A percentile compares a stretch with the other conserved stretches of the same genome.
Conservation (phyloP, 2,888 invertebrate species). For the Cheilosia variabilis region DNA sequence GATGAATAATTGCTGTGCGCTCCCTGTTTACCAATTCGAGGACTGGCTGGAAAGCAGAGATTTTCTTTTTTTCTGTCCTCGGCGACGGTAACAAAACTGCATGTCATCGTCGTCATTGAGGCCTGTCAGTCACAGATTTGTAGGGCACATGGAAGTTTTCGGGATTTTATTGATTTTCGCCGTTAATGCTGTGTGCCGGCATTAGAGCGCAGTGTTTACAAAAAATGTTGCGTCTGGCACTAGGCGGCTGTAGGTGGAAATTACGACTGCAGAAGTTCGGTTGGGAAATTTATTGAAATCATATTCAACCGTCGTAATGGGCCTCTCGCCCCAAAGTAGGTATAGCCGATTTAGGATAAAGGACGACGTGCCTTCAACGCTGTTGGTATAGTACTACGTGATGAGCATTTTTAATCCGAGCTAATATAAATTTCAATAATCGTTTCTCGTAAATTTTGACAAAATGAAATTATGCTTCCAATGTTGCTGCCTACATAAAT, state of each 20-base stretch:
- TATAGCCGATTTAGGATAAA: slow-evolving; percentile 38
- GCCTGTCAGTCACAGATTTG: slow-evolving; percentile 75
- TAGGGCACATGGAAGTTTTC: slow-evolving; percentile 71
- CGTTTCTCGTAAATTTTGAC: slow-evolving; percentile 68
- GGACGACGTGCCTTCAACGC: slow-evolving; percentile 52
- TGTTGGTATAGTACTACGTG: slow-evolving; percentile 51
- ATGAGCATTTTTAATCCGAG: slow-evolving; percentile 59
- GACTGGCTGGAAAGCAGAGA: slow-evolving; percentile 37
- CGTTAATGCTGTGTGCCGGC: slow-evolving; percentile 27
- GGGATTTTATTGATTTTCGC: slow-evolving; percentile 70
- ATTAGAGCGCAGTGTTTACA: slow-evolving; percentile 38
- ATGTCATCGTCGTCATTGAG: slow-evolving; percentile 74
- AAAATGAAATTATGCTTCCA: slow-evolving; percentile 67
- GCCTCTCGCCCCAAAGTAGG: slow-evolving; percentile 5
- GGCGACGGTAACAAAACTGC: slow-evolving; percentile 74
- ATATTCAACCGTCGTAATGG: slow-evolving; percentile 38
- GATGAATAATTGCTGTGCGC: slow-evolving; percentile 74
- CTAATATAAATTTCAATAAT: slow-evolving; percentile 72
- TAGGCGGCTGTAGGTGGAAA: background rate
- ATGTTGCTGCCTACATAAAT: slow-evolving; percentile 25
- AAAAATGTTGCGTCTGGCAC: slow-evolving; percentile 4
- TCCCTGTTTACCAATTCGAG: slow-evolving; percentile 71
- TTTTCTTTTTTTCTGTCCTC: slow-evolving; percentile 32
- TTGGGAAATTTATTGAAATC: slow-evolving; percentile 46
- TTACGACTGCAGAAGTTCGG: background rate